phyloP scores from a whole-genome alignment of 2,888 invertebrate species.

The Diplolepis rosae region DNA sequence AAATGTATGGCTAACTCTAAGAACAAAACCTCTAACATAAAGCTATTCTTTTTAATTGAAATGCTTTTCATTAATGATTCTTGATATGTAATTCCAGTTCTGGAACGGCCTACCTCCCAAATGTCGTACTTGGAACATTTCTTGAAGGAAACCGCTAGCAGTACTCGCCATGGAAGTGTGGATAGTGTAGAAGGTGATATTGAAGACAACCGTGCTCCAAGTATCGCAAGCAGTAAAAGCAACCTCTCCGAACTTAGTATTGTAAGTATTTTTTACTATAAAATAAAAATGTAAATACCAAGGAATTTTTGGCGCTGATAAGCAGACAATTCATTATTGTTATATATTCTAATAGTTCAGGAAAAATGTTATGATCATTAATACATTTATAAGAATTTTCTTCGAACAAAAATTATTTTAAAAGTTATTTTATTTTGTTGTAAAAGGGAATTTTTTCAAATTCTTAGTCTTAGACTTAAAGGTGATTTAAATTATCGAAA shows the following conservation, averaged over 20 bases:
- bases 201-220: slow-evolving; percentile 85
- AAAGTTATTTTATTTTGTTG: no score
- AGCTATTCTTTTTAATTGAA: slow-evolving; percentile 30
- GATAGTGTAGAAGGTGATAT: slow-evolving; percentile 84
- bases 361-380: no score
- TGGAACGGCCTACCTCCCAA: slow-evolving; percentile 92
- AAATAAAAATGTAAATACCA: slow-evolving; percentile 4
- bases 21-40: slow-evolving; percentile 31
- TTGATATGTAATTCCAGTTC: slow-evolving; percentile 77
- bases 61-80: slow-evolving; percentile 2
- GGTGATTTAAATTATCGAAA: no score
- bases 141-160: slow-evolving; percentile 82
- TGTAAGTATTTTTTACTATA: slow-evolving; percentile 75
- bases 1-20: slow-evolving; percentile 37
- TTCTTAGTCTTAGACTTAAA: no score
- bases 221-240: slow-evolving; percentile 88
- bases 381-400: no score
- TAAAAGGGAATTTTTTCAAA: no score
- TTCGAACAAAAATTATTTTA: no score
- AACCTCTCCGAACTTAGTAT: slow-evolving; percentile 88
- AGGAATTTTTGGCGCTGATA: no score
- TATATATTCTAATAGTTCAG: no score
- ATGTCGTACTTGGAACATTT: slow-evolving; percentile 94
- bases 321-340: no score
- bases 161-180: slow-evolving; percentile 75